Evolutionary conservation across 2,797 vertebrate species (phyloP).

Genomic region (Odontamblyopus rebecca): DNA sequence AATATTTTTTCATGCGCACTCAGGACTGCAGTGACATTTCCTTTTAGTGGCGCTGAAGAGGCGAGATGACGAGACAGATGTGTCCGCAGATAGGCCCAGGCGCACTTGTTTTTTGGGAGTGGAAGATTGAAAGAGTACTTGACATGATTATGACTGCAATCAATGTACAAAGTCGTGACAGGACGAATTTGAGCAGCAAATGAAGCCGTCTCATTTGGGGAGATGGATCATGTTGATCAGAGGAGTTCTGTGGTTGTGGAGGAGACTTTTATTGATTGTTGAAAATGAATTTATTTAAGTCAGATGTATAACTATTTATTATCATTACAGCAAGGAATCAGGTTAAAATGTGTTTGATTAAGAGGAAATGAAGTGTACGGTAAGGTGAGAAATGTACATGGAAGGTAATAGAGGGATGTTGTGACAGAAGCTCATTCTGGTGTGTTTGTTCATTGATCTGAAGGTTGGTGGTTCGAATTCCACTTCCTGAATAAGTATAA

Average conservation of each 20-base stretch:
- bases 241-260: slow-evolving; percentile 20
- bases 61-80: slow-evolving; percentile 11
- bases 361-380: neutral
- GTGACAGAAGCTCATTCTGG: too few species aligned
- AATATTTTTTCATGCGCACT: slow-evolving; percentile 24
- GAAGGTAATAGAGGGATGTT: too few species aligned
- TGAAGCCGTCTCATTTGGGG: slow-evolving; percentile 33
- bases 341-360: neutral
- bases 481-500: too few species aligned
- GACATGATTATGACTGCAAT: slow-evolving; percentile 38
- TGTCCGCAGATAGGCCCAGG: slow-evolving; percentile 10
- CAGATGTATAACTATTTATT: too few species aligned
- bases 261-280: slow-evolving; percentile 29
- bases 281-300: neutral
- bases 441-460: too few species aligned
- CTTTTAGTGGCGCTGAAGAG: slow-evolving; percentile 20
- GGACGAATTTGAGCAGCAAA: slow-evolving; percentile 21
- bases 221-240: slow-evolving; percentile 44
- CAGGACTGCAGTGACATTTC: neutral
- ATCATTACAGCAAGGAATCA: neutral
- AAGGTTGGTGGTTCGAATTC: too few species aligned
- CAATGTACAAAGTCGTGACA: slow-evolving; percentile 27
- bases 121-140: slow-evolving; percentile 26
- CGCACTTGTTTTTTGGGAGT: slow-evolving; percentile 7
- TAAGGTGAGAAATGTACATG: too few species aligned